phyloP scores from a whole-genome alignment of 2,797 vertebrate species.

The Pantherophis vulpinus region DNA sequence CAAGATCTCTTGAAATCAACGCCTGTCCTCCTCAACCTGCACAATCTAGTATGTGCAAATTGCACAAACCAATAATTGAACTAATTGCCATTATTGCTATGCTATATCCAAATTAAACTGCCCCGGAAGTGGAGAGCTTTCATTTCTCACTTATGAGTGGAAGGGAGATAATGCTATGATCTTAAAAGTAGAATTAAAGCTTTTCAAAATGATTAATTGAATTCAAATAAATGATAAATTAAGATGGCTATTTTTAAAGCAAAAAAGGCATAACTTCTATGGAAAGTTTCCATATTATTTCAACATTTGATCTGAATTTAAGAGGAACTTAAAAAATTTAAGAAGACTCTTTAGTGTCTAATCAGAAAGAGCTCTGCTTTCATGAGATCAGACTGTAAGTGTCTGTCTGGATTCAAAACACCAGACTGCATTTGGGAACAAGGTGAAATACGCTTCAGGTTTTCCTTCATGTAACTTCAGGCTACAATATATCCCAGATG shows the following conservation, averaged over 20 bases:
- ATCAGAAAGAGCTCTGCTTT: background rate
- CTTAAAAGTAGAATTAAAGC: background rate
- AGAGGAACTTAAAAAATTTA: background rate
- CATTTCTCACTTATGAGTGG: background rate
- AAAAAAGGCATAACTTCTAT: background rate
- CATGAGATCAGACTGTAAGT: background rate
- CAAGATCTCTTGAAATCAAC: background rate
- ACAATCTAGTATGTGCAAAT: background rate
- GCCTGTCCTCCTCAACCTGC: background rate
- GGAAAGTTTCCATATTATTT: background rate
- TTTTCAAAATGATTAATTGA: background rate
- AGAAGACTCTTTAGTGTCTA: background rate
- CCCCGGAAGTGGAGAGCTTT: background rate
- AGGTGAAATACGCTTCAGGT: background rate
- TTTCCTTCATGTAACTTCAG: conserved; percentile 4
- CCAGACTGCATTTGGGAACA: background rate
- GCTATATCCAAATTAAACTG: background rate
- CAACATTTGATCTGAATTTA: background rate
- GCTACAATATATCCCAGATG: conserved; percentile 8
- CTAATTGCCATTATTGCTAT: background rate
- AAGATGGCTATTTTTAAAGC: background rate
- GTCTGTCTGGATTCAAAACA: background rate
- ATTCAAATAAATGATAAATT: background rate
- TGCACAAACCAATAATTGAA: background rate
- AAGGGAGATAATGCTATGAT: background rate